Base-by-base conservation (phyloP, 2,888 invertebrate genomes). In the Polydrusus pterygomalis region DNA sequence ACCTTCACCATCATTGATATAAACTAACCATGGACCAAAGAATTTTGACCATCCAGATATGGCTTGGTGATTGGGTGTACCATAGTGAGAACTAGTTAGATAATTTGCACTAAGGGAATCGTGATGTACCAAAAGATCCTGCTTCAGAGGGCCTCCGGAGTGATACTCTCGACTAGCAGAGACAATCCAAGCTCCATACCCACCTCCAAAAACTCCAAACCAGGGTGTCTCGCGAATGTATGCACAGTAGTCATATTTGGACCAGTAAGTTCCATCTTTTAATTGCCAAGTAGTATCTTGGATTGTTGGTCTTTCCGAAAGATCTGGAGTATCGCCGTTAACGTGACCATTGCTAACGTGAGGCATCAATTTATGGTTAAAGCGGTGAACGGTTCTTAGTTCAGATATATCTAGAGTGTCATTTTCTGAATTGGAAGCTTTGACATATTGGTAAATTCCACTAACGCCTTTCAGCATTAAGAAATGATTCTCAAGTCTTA, bases 271-370 rank as follows among this genome's bases (percentile, higher is more conserved):
- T 1, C 72, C 65, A 65, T 65, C 72, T 18, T 54, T 17, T 13
- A 72, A 10, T 45, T 72, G 65, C 65, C 72, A 72, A 9, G 65
- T 72, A 3, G 65, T 72, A n/a, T 72, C 65, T 58, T 72, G 72
- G 18, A 56, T 65, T 6, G 47, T 58, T 7, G 65, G 65, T 3
- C 72, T 58, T 15, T 18, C 45, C 2, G 17, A 0, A 45, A 65
- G 51, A 40, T 63, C 40, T 13, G 72, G 72, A 1, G 38, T 65
- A 11, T 64, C 58, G n/a, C 72, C 72, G 3, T 58, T 7, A 25
- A 34, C 7, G 3, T 43, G n/a, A 18, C 54, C 43, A 58, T 72
- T 72, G 13, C 56, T 72, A 7, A 72, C n/a, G 9, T 45, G 34
- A 17, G 56, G 45, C 43, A 65, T 56, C 18, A 65, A 20, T 11